Percentiles rank a stretch among this genome's conserved stretches.
Evolutionary conservation across 2,888 invertebrate genomes (phyloP).

Genomic region (Apodemia duryi): DNA sequence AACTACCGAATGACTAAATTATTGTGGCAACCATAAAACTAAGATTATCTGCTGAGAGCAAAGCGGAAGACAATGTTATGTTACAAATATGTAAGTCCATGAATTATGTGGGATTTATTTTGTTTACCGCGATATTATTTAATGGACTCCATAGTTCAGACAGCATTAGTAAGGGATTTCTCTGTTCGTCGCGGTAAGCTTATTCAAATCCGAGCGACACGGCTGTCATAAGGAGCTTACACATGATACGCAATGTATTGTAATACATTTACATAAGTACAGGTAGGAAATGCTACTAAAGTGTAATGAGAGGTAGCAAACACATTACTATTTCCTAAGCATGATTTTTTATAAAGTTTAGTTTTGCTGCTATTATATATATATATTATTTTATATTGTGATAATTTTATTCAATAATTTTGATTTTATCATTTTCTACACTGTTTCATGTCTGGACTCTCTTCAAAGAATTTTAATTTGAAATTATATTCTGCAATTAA

Average conservation of each 20-base stretch:
- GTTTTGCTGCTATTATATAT: too few species aligned
- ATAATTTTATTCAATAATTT: too few species aligned
- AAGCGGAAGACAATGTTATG: background rate
- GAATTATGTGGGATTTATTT: conserved; percentile 10
- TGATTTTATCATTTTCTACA: too few species aligned
- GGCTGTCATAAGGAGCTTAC: conserved; percentile 22
- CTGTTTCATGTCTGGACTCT: too few species aligned
- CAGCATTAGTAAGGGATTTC: conserved; percentile 23
- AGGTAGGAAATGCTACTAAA: background rate
- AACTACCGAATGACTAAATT: too few species aligned
- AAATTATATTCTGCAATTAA: too few species aligned
- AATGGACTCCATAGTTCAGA: conserved; percentile 6
- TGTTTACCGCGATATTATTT: conserved; percentile 11
- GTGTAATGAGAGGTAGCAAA: conserved; percentile 2
- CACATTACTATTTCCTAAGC: too few species aligned
- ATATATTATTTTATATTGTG: too few species aligned
- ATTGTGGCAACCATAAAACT: too few species aligned
- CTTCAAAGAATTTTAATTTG: too few species aligned
- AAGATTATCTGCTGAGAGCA: background rate
- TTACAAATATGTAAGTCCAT: background rate
- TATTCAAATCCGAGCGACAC: conserved; percentile 44
- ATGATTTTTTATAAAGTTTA: too few species aligned
- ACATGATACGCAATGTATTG: conserved; percentile 19
- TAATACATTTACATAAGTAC: conserved; percentile 13
- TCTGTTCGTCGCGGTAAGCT: conserved; percentile 35